Evolutionary conservation across 2,888 invertebrate species (phyloP).

Genomic region (Trachelus troglodyta): DNA sequence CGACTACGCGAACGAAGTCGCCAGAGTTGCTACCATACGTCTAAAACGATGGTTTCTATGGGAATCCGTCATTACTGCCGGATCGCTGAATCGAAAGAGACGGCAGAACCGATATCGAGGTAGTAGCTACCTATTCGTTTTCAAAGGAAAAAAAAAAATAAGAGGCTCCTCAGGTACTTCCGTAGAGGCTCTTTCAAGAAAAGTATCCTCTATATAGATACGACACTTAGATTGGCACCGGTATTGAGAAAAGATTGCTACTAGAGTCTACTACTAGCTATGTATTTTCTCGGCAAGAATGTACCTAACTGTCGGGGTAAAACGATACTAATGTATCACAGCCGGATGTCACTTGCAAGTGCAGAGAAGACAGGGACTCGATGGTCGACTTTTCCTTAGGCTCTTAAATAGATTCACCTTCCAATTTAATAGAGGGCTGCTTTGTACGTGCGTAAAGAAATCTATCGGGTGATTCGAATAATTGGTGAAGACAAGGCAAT

Average conservation of each 20-base stretch:
- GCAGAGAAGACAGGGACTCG: not conserved
- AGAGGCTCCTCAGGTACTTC: not conserved
- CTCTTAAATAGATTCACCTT: not conserved
- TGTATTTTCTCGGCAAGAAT: not conserved
- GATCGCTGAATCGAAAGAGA: not conserved
- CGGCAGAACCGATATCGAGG: not conserved
- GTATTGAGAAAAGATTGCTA: not conserved
- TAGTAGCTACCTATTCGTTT: not conserved
- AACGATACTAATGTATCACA: not conserved
- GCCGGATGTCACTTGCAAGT: not conserved
- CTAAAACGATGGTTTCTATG: not conserved
- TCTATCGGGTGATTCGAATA: slow-evolving; percentile 31
- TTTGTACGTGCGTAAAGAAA: slow-evolving; percentile 3
- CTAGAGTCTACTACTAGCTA: not conserved
- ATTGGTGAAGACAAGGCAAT: slow-evolving; percentile 44
- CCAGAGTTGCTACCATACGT: not conserved
- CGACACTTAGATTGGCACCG: not conserved
- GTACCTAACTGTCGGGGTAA: not conserved
- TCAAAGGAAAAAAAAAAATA: not conserved
- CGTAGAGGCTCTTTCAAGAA: not conserved
- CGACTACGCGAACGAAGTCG: not conserved
- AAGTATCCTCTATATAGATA: not conserved
- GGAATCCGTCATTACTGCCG: not conserved
- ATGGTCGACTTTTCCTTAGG: not conserved
- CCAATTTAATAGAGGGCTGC: not conserved